Conservation (phyloP, 2,888 invertebrate genomes). For the Drosophila kambysellisi region DNA sequence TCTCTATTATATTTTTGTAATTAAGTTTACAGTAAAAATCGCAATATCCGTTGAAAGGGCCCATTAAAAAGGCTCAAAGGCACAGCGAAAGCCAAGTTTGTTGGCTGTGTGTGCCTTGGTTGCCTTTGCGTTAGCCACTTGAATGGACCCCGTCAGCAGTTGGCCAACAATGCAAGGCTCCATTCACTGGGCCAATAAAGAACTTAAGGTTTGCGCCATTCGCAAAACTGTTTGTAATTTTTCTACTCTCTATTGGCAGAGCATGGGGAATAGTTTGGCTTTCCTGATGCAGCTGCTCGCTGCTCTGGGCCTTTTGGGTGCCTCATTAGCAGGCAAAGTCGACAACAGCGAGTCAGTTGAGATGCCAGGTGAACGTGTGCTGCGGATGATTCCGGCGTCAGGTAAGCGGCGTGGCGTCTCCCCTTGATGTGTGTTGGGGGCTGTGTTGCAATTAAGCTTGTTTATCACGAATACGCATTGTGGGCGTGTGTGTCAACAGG, state of each 20-base stretch:
- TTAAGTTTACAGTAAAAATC: background rate
- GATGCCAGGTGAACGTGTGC: slow-evolving; percentile 51
- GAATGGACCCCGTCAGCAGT: slow-evolving; percentile 21
- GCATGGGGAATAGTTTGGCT: slow-evolving; percentile 22
- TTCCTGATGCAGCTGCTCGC: slow-evolving; percentile 5
- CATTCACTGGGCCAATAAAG: slow-evolving; percentile 17
- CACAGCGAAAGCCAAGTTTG: background rate
- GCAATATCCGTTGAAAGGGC: background rate
- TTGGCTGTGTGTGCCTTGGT: background rate
- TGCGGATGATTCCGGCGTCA: slow-evolving; percentile 57
- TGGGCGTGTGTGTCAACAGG: slow-evolving; percentile 35
- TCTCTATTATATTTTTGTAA: background rate
- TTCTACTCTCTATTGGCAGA: slow-evolving; percentile 12
- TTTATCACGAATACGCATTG: slow-evolving; percentile 77
- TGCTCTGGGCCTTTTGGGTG: slow-evolving; percentile 27
- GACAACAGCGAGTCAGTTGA: slow-evolving; percentile 5
- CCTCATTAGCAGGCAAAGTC: slow-evolving; percentile 50
- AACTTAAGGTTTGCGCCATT: background rate
- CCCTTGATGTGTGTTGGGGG: background rate
- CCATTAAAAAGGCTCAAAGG: slow-evolving; percentile 6
- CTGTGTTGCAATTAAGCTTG: slow-evolving; percentile 68
- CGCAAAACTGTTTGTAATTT: slow-evolving; percentile 1
- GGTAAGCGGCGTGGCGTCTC: slow-evolving; percentile 47
- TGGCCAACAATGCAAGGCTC: slow-evolving; percentile 16
- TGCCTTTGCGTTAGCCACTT: slow-evolving; percentile 49